Evolutionary conservation across 2,113 vertebrate species (phyloP), one percentile per base, ranked within the genome.

Genomic region (Semnornis frantzii): DNA sequence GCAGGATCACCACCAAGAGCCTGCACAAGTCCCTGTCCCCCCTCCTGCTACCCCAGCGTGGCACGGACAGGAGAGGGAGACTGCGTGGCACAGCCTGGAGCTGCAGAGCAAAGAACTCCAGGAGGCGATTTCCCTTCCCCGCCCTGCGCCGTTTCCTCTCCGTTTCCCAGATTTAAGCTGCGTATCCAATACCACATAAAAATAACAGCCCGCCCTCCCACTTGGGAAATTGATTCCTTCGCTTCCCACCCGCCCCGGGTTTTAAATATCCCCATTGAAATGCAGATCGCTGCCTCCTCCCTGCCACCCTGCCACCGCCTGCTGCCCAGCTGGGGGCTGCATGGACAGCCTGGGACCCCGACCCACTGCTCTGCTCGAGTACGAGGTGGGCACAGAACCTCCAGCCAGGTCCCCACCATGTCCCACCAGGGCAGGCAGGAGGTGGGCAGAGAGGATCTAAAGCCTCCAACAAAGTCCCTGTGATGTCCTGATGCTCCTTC

Each of bases 121-220:
- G 88, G 78, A 46, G 8, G 4, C 3, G 57, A 34, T 60, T 82
- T 79, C 19, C 85, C 76, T 46, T 87, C 85, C 52, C 58, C 82
- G 31, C 42, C 91, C 73, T 6, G 1, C 60, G 91, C 81, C 9
- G 2, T 8, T 79, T 52, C 87, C 84, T 70, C 60, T 91, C 12
- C 85, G 3, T 27, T 65, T 76, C 1, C 60, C 39, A 6, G 82
- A 79, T 95, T 92, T 15, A 16, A 95, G 93, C 91, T 48, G 91
- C 68, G 15, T 8, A 92, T 86, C 94, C 93, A 88, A 72, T 31
- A 77, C 65, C 25, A 69, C 65, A 12, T 42, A 95, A 95, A 96
- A 97, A 97, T 94, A 96, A 90, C 96, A 89, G 44, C 82, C 88
- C 44, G 31, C 95, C 94, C 93, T 95, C 96, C 95, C 87, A 95